Evolutionary conservation across 2,888 invertebrate species (phyloP).

Genomic region (Aleiodes testaceus): DNA sequence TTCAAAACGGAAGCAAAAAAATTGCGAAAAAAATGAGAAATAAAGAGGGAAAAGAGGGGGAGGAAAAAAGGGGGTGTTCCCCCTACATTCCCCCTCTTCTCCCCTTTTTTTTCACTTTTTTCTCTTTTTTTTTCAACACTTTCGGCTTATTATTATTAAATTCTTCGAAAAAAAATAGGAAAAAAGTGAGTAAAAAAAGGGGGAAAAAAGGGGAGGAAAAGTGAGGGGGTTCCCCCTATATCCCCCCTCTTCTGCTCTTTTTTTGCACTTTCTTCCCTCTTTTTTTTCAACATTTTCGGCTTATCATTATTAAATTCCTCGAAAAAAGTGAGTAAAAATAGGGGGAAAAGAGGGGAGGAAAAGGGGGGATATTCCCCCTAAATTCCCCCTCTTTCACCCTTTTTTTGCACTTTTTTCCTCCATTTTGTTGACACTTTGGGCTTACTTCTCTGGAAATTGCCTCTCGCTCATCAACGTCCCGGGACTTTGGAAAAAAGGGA

Average conservation of each 20-base stretch:
- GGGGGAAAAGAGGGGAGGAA: too few relatives aligned
- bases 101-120: slow-evolving; percentile 20
- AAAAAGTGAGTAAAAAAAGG: too few relatives aligned
- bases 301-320: slow-evolving; percentile 63
- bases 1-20: too few relatives aligned
- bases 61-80: too few relatives aligned
- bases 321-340: too few relatives aligned
- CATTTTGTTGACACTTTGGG: slow-evolving; percentile 12
- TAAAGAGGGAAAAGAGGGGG: too few relatives aligned
- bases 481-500: neutral
- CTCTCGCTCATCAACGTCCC: slow-evolving; percentile 24
- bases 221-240: too few relatives aligned
- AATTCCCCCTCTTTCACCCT: slow-evolving; percentile 5
- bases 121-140: slow-evolving; percentile 35
- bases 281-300: slow-evolving; percentile 46
- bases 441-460: slow-evolving; percentile 20
- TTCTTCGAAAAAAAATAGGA: too few relatives aligned
- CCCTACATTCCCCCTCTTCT: neutral
- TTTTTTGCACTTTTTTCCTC: slow-evolving; percentile 52
- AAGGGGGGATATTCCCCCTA: too few relatives aligned
- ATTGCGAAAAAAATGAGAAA: too few relatives aligned
- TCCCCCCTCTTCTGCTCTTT: slow-evolving; percentile 2
- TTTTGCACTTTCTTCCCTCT: slow-evolving; percentile 18
- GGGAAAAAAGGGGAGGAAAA: too few relatives aligned
- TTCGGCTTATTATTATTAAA: slow-evolving; percentile 62